Base-by-base conservation (phyloP, 2,797 vertebrate genomes). In the Benthosema pterotum region DNA sequence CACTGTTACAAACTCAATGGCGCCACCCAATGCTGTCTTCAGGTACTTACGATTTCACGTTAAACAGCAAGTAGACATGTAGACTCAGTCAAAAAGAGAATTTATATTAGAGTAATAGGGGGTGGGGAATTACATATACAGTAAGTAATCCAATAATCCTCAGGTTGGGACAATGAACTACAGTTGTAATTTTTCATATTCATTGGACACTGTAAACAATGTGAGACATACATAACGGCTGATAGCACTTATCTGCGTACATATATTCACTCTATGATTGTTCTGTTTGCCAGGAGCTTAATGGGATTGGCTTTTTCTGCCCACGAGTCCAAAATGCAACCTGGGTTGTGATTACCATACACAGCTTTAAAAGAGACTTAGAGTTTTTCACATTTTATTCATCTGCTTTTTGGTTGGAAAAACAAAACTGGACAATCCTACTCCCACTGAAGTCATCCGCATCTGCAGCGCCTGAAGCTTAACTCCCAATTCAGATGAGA, bases 261-360 rank as follows among this genome's bases (percentile, higher is more conserved):
- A 46, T 46, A 15, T 45, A 45, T 15, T 13, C 45, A 46, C 45
- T 9, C 45, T 48, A 32, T 1, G 22, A 52, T 54, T 32, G 32
- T 56, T 45, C 57, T 0, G 5, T 67, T 60, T 62, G 66, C 66
- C 72, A 57, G 66, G n/a, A 69, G 65, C 64, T 75, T 61, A 66
- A 51, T 73, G 72, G 78, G 52, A 52, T 8, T 0, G 5, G 55
- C 52, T 17, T 80, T 87, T 80, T 80, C 66, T 85, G 83, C 83
- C 72, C 72, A 65, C 74, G 54, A 62, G 58, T 67, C 74, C 77
- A 81, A 82, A 85, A 82, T 76, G 74, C 74, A 65, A 82, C 81
- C 71, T 65, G 53, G 3, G 15, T 65, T 64, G 70, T 73, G 70
- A 85, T 85, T 85, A 82, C 57, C 81, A 82, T 82, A 80, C 56